Percentiles rank a stretch among this genome's conserved stretches.
Evolutionary conservation across 1,140 invertebrate genomes (phyloP).

Genomic region (Drosophila tropicalis): DNA sequence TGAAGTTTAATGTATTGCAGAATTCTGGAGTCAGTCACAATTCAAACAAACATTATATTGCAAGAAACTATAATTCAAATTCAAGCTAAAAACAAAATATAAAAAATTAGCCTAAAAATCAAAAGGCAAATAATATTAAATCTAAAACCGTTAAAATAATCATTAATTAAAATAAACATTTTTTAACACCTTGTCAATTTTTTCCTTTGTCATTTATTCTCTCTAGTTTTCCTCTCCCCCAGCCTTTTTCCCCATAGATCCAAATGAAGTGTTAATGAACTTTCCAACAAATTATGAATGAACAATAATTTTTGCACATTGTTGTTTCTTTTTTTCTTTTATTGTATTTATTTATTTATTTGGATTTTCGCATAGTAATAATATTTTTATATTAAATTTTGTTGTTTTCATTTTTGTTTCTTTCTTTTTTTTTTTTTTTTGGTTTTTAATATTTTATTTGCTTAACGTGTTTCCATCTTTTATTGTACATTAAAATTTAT

Average conservation of each 20-base stretch:
- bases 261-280: slow-evolving; percentile 33
- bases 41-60: too few relatives aligned
- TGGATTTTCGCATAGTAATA: slow-evolving; percentile 78
- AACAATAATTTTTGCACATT: slow-evolving; percentile 36
- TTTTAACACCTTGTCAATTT: neutral
- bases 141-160: neutral
- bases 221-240: neutral
- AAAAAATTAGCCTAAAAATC: too few relatives aligned
- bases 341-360: slow-evolving; percentile 61
- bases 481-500: slow-evolving; percentile 72
- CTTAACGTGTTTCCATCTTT: slow-evolving; percentile 51
- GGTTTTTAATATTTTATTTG: slow-evolving; percentile 32
- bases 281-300: slow-evolving; percentile 13
- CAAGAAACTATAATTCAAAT: too few relatives aligned
- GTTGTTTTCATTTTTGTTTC: slow-evolving; percentile 6
- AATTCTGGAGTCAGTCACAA: too few relatives aligned
- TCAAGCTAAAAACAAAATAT: too few relatives aligned
- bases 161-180: too few relatives aligned
- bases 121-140: too few relatives aligned
- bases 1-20: too few relatives aligned
- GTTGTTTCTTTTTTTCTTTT: slow-evolving; percentile 13
- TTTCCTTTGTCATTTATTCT: neutral
- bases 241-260: neutral
- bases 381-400: slow-evolving; percentile 63
- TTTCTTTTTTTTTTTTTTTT: slow-evolving; percentile 15